Base-by-base conservation (phyloP, 2,888 invertebrate species). In the Schizaphis graminum region DNA sequence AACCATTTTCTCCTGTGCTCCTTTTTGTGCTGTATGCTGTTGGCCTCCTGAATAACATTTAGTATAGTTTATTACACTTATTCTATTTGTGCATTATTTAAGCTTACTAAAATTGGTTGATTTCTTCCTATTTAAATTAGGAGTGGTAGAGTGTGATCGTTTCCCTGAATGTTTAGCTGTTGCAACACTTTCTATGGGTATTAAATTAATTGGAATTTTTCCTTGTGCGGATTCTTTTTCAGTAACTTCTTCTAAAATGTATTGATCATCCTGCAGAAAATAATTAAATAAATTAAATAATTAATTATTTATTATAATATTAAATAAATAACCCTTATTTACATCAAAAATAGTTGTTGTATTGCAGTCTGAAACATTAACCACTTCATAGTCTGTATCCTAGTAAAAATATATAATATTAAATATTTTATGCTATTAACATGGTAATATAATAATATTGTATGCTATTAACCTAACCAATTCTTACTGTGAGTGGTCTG, bases 21-120 rank as follows among this genome's bases (percentile, higher is more conserved):
- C n/a, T 67, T 67, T 67, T 26, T 26, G 10, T 67, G n/a, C 26
- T 67, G 67, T 10, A 5, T 67, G 67, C n/a, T 67, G 67, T n/a
- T 67, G 28, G 67, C 67, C n/a, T 67, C n/a, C n/a, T 67, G n/a
- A 67, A 67, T 67, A 67, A 67, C 67, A 67, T 47, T 47, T 47
- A 67, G 67, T 67, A 67, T 67, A 67, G 67, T 67, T 67, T 26
- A 67, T 67, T n/a, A 67, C 10, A 67, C n/a, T 67, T 67, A 67
- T n/a, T 67, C n/a, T 67, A 67, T 67, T 67, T 67, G 67, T 67
- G n/a, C n/a, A 67, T 67, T 67, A 67, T 67, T 67, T 67, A n/a
- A 67, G 67, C 67, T 67, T 67, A 67, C 67, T 67, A 67, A 67
- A 67, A 67, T 67, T 67, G 67, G 67, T 67, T 67, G 67, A 67